A percentile compares a stretch with the other conserved stretches of the same genome.
Conservation (phyloP, 2,113 vertebrate species). For the Pachyramphus minor region DNA sequence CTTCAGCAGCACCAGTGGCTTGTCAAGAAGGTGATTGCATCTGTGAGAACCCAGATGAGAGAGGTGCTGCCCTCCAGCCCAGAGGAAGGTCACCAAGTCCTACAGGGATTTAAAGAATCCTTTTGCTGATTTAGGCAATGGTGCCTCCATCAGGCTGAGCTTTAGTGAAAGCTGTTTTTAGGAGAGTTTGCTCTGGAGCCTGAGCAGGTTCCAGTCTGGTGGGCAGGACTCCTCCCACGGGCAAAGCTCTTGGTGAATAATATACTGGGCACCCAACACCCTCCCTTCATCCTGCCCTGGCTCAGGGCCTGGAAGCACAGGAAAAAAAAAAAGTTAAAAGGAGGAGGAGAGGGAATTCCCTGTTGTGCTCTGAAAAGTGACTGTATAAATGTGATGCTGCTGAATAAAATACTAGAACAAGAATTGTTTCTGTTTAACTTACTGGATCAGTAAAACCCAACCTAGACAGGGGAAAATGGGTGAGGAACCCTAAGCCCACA, state of each 20-base stretch:
- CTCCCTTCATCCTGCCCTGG: background rate
- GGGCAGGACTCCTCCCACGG: accelerated
- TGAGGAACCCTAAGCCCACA: background rate
- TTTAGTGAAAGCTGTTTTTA: background rate
- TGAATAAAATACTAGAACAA: background rate
- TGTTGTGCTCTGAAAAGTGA: background rate
- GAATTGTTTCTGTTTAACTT: background rate
- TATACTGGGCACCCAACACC: background rate
- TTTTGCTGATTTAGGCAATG: background rate
- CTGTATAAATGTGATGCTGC: background rate
- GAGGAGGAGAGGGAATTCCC: background rate
- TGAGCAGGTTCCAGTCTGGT: background rate
- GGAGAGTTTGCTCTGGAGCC: background rate
- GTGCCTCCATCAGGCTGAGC: background rate
- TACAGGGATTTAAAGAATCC: background rate
- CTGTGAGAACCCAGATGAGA: background rate
- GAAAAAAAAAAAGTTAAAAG: accelerated
- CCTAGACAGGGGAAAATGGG: background rate
- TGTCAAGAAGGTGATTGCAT: background rate
- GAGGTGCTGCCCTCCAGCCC: background rate
- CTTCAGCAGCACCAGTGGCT: background rate
- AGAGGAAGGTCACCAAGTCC: accelerated
- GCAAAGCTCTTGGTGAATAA: background rate
- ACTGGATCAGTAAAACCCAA: background rate
- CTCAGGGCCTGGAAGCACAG: background rate